These are phyloP conservation scores for Pogonognathellus flavescens DNA, from an alignment of 1,140 invertebrate species.

Conservation along the genomic window DNA sequence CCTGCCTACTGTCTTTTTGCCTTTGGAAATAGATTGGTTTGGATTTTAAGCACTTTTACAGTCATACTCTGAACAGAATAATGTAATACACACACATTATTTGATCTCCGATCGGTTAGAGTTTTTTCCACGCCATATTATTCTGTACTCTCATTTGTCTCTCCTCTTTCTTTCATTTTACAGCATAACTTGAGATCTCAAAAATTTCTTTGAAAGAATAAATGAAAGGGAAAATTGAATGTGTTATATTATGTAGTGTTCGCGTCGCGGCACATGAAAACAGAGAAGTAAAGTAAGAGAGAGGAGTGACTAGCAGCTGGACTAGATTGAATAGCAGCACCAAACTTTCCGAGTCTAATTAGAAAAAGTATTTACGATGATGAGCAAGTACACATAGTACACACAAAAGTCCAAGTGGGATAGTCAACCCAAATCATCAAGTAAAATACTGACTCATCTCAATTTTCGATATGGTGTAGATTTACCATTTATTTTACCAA, in stretches of 20 bases:
- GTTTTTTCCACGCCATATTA: neutral
- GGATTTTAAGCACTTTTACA: constrained; percentile 39
- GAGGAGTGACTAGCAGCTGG: constrained; percentile 17
- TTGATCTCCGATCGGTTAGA: neutral
- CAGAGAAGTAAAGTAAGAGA: neutral
- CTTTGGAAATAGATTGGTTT: constrained; percentile 42
- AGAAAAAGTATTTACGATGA: constrained; percentile 52
- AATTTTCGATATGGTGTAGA: constrained; percentile 3
- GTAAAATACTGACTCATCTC: constrained; percentile 25
- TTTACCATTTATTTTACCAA: no score
- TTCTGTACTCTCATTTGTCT: neutral
- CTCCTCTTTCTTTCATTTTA: neutral
- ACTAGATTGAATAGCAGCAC: neutral
- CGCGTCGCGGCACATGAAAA: constrained; percentile 9
- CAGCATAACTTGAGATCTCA: constrained; percentile 39
- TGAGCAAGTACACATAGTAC: constrained; percentile 17
- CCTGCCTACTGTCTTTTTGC: constrained; percentile 8
- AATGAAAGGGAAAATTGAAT: constrained; percentile 52
- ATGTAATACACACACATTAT: constrained; percentile 6
- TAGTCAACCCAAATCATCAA: constrained; percentile 26
- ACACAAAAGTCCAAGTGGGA: constrained; percentile 2
- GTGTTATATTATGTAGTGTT: constrained; percentile 22
- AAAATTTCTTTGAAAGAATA: constrained; percentile 24
- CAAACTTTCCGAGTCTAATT: constrained; percentile 38
- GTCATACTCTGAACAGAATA: neutral